Percentiles rank a stretch among this genome's conserved stretches.
phyloP scores from a whole-genome alignment of 2,888 invertebrate species.

The Luperina nickerlii region DNA sequence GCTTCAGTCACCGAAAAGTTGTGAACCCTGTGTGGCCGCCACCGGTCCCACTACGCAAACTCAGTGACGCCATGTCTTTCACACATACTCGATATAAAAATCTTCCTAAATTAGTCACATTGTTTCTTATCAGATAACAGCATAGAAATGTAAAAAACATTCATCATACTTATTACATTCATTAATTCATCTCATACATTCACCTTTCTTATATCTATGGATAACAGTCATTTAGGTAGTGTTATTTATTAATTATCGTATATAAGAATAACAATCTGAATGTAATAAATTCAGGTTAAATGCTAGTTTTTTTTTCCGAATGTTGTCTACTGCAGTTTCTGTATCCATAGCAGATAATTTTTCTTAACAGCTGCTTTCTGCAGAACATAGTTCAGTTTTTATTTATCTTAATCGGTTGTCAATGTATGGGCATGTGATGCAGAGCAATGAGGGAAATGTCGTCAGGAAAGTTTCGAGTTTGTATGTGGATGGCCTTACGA shows the following conservation, averaged over 20 bases:
- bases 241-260: slow-evolving; percentile 23
- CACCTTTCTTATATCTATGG: too few species aligned
- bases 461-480: neutral
- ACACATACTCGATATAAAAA: neutral
- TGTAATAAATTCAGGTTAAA: slow-evolving; percentile 16
- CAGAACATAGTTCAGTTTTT: neutral
- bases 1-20: neutral
- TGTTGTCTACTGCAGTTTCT: slow-evolving; percentile 21
- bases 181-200: too few species aligned
- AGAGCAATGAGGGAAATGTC: neutral
- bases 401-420: neutral
- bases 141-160: too few species aligned
- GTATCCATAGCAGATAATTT: slow-evolving; percentile 4
- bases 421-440: too few species aligned
- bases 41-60: slow-evolving; percentile 63
- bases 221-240: slow-evolving; percentile 8
- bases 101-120: slow-evolving; percentile 15
- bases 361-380: too few species aligned
- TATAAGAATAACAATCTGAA: slow-evolving; percentile 10
- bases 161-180: too few species aligned
- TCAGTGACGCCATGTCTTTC: slow-evolving; percentile 45
- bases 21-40: neutral
- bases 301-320: slow-evolving; percentile 2
- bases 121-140: slow-evolving; percentile 18
- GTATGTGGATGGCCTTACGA: neutral